Evolutionary conservation across 2,888 invertebrate species (phyloP).

Genomic region (Elegia similella): DNA sequence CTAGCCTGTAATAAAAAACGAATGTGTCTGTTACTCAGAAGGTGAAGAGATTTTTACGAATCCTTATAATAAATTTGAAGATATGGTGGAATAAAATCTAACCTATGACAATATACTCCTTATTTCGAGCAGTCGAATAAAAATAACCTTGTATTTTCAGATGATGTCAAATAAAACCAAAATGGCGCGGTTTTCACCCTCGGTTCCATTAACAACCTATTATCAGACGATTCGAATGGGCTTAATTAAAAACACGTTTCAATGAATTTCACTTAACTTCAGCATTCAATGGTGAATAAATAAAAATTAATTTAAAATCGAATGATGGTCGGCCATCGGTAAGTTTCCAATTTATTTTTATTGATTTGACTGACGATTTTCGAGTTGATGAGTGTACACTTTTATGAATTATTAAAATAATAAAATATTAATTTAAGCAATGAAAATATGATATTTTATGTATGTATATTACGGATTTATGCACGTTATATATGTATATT

Average conservation of each 20-base stretch:
- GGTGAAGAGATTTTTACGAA: no score
- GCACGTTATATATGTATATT: no score
- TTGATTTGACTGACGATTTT: background rate
- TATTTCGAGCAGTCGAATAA: background rate
- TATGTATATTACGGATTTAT: no score
- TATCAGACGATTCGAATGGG: slow-evolving; percentile 1
- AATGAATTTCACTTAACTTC: slow-evolving; percentile 21
- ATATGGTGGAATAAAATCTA: no score
- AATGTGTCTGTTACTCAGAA: no score
- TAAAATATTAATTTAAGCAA: no score
- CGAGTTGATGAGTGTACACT: background rate
- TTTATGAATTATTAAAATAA: background rate
- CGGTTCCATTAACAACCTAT: slow-evolving; percentile 9
- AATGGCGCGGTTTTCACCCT: background rate
- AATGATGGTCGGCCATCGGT: background rate
- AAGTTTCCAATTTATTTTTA: slow-evolving; percentile 1
- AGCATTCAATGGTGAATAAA: background rate
- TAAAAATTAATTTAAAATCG: slow-evolving; percentile 1
- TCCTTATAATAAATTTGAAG: no score
- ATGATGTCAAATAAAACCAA: background rate
- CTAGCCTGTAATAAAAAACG: no score
- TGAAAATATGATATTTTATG: no score
- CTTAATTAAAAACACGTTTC: slow-evolving; percentile 27
- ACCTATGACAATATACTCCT: no score
- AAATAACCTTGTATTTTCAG: background rate